phyloP scores from a whole-genome alignment of 1,140 invertebrate genomes.

The Conus ventricosus region DNA sequence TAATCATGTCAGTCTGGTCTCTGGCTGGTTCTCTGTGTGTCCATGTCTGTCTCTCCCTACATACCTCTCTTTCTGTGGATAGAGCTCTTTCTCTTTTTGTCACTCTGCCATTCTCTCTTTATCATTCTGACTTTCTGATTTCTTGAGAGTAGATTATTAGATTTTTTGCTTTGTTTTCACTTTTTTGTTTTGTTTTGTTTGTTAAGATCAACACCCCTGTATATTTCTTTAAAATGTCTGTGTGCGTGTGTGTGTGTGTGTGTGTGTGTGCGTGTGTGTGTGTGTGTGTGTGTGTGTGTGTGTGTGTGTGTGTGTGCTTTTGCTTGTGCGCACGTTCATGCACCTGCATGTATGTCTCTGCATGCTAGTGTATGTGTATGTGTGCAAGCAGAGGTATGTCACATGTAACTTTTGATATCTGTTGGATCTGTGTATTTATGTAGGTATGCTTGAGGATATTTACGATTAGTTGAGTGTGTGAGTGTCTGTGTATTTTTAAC shows the following conservation, averaged over 20 bases:
- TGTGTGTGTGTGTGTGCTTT: not conserved
- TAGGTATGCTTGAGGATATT: not conserved
- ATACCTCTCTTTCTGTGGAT: too few species aligned
- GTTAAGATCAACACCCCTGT: not conserved
- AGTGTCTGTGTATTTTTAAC: not conserved
- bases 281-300: constrained; percentile 11
- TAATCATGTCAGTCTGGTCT: too few species aligned
- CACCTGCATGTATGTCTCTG: not conserved
- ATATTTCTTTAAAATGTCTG: not conserved
- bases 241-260: not conserved
- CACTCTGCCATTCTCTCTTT: not conserved
- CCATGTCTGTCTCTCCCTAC: too few species aligned
- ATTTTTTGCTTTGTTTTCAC: too few species aligned
- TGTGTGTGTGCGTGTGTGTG: not conserved
- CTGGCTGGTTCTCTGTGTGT: too few species aligned
- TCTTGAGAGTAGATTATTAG: not conserved
- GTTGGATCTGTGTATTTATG: constrained; percentile 2
- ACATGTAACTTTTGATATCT: not conserved
- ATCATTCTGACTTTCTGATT: not conserved
- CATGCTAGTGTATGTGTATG: constrained; percentile 8
- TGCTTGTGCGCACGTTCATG: not conserved
- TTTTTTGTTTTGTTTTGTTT: too few species aligned
- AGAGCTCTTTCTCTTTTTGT: too few species aligned
- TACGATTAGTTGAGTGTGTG: not conserved
- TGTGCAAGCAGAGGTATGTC: not conserved